These are phyloP conservation scores for Sprattus sprattus DNA, from an alignment of 2,113 vertebrate species.

Conservation along the genomic window DNA sequence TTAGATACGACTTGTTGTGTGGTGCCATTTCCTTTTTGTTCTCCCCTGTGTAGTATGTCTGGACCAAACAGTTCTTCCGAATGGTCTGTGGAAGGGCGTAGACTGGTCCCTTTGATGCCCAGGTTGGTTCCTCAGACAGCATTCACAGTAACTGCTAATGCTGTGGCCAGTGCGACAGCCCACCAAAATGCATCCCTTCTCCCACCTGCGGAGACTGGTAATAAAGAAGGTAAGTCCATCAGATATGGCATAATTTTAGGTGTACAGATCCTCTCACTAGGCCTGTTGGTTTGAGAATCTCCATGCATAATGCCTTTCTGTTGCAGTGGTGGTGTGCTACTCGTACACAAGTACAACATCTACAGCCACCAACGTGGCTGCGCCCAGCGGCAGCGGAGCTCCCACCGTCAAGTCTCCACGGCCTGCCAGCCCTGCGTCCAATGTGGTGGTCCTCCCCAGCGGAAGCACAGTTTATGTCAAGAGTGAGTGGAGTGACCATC, in stretches of 20 bases:
- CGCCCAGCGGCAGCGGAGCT: constrained; percentile 80
- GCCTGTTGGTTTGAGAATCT: not conserved
- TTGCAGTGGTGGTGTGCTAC: constrained; percentile 94
- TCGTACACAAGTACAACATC: constrained; percentile 96
- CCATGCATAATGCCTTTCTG: constrained; percentile 22
- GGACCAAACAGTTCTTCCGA: constrained; percentile 96
- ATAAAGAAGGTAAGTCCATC: constrained; percentile 87
- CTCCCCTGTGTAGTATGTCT: constrained; percentile 82
- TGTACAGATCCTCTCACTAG: not conserved
- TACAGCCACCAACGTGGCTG: constrained; percentile 85
- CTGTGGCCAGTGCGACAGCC: constrained; percentile 86
- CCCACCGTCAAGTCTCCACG: constrained; percentile 88
- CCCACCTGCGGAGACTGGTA: constrained; percentile 90
- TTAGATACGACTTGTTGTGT: not conserved
- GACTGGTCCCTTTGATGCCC: constrained; percentile 94
- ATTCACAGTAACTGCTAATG: constrained; percentile 91
- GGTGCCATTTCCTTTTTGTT: not conserved
- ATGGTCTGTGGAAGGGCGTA: constrained; percentile 96
- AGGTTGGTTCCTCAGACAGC: constrained; percentile 94
- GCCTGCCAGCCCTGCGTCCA: constrained; percentile 94
- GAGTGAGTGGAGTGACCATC: constrained; percentile 77
- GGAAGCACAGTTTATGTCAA: constrained; percentile 97
- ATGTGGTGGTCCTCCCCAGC: constrained; percentile 93
- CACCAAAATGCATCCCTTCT: constrained; percentile 91
- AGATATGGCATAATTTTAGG: not conserved